Base-by-base conservation (phyloP, 2,888 invertebrate genomes). In the Drosophila helvetica region DNA sequence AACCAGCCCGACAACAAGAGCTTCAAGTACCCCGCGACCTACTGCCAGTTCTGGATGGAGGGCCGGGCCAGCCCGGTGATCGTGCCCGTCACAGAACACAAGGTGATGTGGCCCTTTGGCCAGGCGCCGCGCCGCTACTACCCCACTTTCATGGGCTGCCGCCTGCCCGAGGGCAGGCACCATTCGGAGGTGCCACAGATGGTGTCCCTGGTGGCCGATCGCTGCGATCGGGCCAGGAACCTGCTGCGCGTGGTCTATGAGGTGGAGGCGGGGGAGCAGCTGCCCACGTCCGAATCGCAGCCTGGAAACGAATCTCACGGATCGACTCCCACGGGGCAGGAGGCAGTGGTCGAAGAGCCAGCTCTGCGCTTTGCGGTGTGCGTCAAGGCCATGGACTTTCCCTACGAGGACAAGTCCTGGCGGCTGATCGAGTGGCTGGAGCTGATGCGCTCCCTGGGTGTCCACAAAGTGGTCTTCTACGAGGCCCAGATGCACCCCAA, bases 401-500 rank as follows among this genome's bases (percentile, higher is more conserved):
- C 96, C 1, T 96, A 97, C 92, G 96, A 96, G 86, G 98, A 98
- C 91, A 92, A 97, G 5, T 97, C 97, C 0, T 96, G 96, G 18
- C 94, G 97, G 2, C 93, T 98, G 43, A 95, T 98, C 50, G 98
- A 98, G 91, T 98, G 98, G 98, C 95, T 98, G 80, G 98, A 98
- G 91, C 92, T 97, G 55, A 93, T 98, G 70, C 94, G 94, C n/a
- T 91, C 97, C 33, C 93, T 98, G 33, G 98, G 98, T 10, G 98
- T 97, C 1, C 95, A 96, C 83, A 97, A 97, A 90, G 95, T 98
- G 18, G 97, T 96, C 92, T 95, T 98, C 90, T 98, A 98, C 92
- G 95, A 97, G 86, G 93, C 97, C 60, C 95, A 95, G 89, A 95
- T 98, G 50, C 98, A 98, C 91, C 96, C 97, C 0, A 97, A 98